Evolutionary conservation across 2,113 vertebrate genomes (phyloP).

Genomic region (Malurus cyaneus): DNA sequence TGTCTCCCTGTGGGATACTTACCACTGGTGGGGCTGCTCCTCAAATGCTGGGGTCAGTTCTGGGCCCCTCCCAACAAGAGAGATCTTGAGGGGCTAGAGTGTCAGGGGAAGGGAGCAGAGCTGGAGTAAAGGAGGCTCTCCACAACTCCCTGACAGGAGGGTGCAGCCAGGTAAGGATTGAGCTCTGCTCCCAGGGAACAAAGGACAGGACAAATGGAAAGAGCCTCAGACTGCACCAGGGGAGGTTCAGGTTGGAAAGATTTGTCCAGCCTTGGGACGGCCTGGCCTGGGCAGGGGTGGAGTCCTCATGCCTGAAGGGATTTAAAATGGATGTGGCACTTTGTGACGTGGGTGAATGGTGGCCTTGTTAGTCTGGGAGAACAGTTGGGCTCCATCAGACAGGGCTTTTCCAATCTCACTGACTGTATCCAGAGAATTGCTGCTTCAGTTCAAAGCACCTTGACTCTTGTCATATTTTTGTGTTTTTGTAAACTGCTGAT

Average conservation of each 20-base stretch:
- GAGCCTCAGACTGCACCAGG: not conserved
- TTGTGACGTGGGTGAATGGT: not conserved
- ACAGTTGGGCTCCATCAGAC: not conserved
- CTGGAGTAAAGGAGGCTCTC: not conserved
- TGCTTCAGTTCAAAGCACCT: not conserved
- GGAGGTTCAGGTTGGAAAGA: not conserved
- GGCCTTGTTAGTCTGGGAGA: not conserved
- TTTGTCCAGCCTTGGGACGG: not conserved
- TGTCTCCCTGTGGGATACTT: not conserved
- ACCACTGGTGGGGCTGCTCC: not conserved
- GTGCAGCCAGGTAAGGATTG: fast-evolving
- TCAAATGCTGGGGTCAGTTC: not conserved
- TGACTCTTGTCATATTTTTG: not conserved
- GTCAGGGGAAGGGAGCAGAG: not conserved
- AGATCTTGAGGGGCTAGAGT: fast-evolving
- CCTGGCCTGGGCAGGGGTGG: not conserved
- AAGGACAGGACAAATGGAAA: not conserved
- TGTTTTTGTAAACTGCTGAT: not conserved
- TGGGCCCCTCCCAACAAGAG: not conserved
- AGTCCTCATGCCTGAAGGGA: not conserved
- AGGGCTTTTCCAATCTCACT: not conserved
- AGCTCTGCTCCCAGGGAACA: not conserved
- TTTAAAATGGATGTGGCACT: not conserved
- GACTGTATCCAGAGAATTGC: not conserved
- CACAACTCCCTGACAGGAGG: not conserved